phyloP scores from a whole-genome alignment of 2,113 vertebrate genomes.

The Taxidea taxus region DNA sequence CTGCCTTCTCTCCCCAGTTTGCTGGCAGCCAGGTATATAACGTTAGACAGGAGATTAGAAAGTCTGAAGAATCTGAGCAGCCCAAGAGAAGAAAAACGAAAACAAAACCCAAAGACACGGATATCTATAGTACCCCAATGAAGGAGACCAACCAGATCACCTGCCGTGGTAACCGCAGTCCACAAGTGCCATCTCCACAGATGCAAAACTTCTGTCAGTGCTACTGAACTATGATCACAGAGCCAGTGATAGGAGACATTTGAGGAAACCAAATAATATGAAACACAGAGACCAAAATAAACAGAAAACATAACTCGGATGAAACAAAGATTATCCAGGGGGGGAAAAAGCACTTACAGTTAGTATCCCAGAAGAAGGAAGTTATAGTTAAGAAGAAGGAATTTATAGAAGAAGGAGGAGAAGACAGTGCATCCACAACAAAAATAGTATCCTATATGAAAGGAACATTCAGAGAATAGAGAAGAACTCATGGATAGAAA shows the following conservation, averaged over 20 bases:
- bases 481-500: background rate
- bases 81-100: background rate
- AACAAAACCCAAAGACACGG: background rate
- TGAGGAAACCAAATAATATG: background rate
- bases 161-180: background rate
- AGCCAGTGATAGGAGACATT: background rate
- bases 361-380: background rate
- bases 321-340: background rate
- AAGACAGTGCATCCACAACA: background rate
- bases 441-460: background rate
- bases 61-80: background rate
- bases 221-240: background rate
- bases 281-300: background rate
- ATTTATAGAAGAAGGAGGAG: background rate
- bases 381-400: too few species aligned
- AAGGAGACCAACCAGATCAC: background rate
- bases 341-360: background rate
- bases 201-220: background rate
- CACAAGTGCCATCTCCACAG: background rate
- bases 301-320: background rate
- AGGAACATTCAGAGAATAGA: background rate
- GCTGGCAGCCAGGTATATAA: background rate
- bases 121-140: background rate
- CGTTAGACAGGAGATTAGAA: background rate
- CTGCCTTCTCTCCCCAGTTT: background rate